Conservation (phyloP, 2,797 vertebrate genomes). For the Pseudomugil tenellus region DNA sequence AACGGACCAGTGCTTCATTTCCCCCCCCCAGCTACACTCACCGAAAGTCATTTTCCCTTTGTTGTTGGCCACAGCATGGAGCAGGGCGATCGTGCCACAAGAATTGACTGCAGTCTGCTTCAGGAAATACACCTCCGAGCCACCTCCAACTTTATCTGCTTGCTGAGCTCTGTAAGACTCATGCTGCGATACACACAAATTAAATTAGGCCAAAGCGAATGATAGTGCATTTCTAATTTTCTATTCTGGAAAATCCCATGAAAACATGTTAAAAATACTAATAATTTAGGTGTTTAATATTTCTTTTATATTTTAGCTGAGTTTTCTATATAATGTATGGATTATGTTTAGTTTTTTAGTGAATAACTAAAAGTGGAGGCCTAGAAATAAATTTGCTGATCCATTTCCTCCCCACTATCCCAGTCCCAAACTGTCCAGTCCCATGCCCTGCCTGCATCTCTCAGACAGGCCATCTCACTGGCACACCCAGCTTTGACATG, state of each 20-base stretch:
- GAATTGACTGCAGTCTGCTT: constrained; percentile 93
- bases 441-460: constrained; percentile 48
- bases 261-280: too few species aligned
- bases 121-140: constrained; percentile 91
- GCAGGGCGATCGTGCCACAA: constrained; percentile 93
- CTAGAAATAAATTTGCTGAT: constrained; percentile 25
- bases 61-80: constrained; percentile 94
- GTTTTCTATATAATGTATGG: too few species aligned
- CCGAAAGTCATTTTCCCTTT: constrained; percentile 89
- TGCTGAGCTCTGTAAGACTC: constrained; percentile 92
- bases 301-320: too few species aligned
- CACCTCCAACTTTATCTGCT: constrained; percentile 83
- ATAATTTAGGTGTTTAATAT: too few species aligned
- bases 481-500: constrained; percentile 24
- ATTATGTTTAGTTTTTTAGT: not conserved
- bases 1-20: too few species aligned
- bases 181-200: constrained; percentile 81
- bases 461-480: not conserved
- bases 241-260: too few species aligned
- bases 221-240: too few species aligned
- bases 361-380: too few species aligned
- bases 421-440: not conserved
- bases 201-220: too few species aligned
- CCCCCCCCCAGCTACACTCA: constrained; percentile 72
- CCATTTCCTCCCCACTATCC: constrained; percentile 25